phyloP scores from a whole-genome alignment of 2,888 invertebrate species.

The Eristalis arbustorum region DNA sequence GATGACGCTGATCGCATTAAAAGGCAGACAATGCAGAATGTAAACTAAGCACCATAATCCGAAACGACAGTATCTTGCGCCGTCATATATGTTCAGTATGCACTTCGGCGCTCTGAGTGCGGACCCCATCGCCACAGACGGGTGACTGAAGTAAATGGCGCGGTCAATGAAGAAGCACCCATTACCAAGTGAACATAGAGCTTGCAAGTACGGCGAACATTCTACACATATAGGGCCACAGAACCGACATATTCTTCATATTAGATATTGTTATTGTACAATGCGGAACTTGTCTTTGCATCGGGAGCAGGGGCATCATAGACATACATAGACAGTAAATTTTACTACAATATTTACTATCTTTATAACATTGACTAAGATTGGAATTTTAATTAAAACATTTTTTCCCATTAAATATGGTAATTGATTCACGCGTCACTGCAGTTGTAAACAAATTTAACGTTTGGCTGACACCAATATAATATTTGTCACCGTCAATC shows the following conservation, averaged over 20 bases:
- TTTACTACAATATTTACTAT: too few species aligned
- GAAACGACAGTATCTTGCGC: slow-evolving; percentile 31
- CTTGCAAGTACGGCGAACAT: neutral
- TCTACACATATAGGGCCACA: neutral
- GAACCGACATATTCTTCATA: slow-evolving; percentile 1
- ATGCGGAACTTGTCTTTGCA: slow-evolving; percentile 30
- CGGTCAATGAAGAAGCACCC: slow-evolving; percentile 55
- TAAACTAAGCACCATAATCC: slow-evolving; percentile 53
- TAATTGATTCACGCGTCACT: too few species aligned
- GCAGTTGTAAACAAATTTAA: too few species aligned
- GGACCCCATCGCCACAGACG: neutral
- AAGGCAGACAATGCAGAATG: slow-evolving; percentile 35
- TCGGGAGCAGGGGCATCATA: slow-evolving; percentile 24
- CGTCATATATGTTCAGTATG: neutral
- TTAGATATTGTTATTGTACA: slow-evolving; percentile 56
- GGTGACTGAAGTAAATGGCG: slow-evolving; percentile 26
- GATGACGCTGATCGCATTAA: slow-evolving; percentile 62
- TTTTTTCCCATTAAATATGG: too few species aligned
- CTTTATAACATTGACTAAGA: too few species aligned
- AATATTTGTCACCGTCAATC: too few species aligned
- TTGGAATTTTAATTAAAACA: too few species aligned
- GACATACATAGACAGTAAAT: too few species aligned
- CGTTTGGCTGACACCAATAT: too few species aligned
- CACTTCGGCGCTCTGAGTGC: neutral
- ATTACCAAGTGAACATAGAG: slow-evolving; percentile 42